phyloP scores from a whole-genome alignment of 2,113 vertebrate genomes.

The Onychorhynchus coronatus region DNA sequence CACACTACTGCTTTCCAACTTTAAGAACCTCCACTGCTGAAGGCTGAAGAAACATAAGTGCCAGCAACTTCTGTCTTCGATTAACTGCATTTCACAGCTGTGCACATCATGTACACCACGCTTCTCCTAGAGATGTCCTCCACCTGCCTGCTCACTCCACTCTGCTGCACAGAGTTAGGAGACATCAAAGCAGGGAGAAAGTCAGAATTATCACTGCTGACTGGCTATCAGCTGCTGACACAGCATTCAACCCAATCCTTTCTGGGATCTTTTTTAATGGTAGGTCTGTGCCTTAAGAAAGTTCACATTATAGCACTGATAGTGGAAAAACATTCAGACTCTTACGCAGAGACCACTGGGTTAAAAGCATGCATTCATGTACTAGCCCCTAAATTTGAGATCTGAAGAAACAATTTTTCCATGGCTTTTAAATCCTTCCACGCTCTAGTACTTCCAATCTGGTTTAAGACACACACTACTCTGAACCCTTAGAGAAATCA shows the following conservation, averaged over 20 bases:
- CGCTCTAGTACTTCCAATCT: not conserved
- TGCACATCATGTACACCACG: not conserved
- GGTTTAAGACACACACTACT: not conserved
- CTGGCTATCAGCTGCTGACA: not conserved
- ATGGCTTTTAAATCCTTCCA: not conserved
- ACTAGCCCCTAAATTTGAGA: not conserved
- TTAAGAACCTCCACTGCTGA: not conserved
- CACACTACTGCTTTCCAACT: not conserved
- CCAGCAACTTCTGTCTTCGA: not conserved
- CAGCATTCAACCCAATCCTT: not conserved
- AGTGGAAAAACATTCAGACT: not conserved
- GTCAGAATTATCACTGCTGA: not conserved
- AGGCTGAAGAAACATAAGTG: not conserved
- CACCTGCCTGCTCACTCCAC: not conserved
- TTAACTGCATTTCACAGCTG: not conserved
- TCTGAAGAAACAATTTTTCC: not conserved
- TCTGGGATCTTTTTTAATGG: not conserved
- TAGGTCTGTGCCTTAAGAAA: not conserved
- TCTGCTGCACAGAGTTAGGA: not conserved
- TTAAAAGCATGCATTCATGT: not conserved
- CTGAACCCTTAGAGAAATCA: not conserved
- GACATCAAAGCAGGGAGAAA: not conserved
- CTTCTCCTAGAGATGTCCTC: not conserved
- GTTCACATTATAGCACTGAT: fast-evolving
- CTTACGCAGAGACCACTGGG: not conserved